Evolutionary conservation across 2,888 invertebrate genomes (phyloP), one percentile per base, ranked within the genome.

Genomic region (Scaptomyza cyrtandrae): DNA sequence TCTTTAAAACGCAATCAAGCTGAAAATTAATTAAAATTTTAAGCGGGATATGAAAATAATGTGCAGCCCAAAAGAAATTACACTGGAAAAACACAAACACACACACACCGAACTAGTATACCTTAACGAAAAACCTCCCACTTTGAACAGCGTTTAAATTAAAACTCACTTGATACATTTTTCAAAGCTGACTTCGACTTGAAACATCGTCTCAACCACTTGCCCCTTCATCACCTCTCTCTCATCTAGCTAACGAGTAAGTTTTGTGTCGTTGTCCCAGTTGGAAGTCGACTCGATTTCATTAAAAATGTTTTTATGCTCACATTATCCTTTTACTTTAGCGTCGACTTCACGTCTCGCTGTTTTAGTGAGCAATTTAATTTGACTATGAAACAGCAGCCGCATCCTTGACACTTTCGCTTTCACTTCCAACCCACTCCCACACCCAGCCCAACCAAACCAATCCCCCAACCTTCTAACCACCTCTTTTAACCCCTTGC

Each of bases 21-120:
- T 87, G 90, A 90, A 91, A 91, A 90, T 91, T 90, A 90, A 90
- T 90, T 90, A 90, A 84, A 90, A 90, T 91, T 89, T 89, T 87
- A 80, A 87, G 85, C 86, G 84, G 72, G 72, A 89, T 88, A 86
- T 87, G 80, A 86, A 87, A 86, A 85, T 87, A 89, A 86, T 88
- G 85, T 82, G 79, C 72, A 71, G 70, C 65, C 77, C 77, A 45
- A 73, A 68, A 64, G 77, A 66, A 70, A 69, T 75, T 78, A 71
- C 71, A 60, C 60, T 65, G 54, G 44, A 56, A 50, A 37, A 45
- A 52, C 50, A 52, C 31, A 75, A 48, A 66, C 31, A 66, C 44
- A 37, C 19, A 27, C 55, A 52, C 39, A 49, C 44, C 71, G 44
- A 13, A 48, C 57, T 24, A 44, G 24, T 24, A 37, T 55, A 58